Evolutionary conservation across 2,888 invertebrate genomes (phyloP), one percentile per base, ranked within the genome.

Genomic region (Noctua pronuba): DNA sequence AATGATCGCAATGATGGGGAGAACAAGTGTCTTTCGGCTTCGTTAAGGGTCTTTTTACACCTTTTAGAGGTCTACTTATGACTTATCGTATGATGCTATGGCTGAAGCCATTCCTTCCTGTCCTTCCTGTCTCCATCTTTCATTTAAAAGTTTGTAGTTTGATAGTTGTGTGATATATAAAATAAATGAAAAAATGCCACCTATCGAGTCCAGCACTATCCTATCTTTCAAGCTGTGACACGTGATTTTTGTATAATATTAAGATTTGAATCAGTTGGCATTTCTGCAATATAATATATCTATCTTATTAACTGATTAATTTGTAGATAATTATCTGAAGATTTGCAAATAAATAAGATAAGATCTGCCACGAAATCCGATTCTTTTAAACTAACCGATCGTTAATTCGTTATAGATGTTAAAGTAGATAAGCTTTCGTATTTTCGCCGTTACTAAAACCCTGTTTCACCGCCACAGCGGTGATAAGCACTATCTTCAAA

Each of bases 311-410:
- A 55, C n/a, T 13, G 5, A n/a, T 52, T 60, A 41, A 62, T 79
- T 38, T 60, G 31, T 31, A 46, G 13, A 76, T 38, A 76, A 24
- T 44, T 21, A 55, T 70, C 35, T 10, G 13, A 49, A 62, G n/a
- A 70, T 70, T 44, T 78, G 10, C 69, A 38, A 70, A 70, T 21
- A 70, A 44, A 52, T 44, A 16, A 52, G 79, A 64, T 55, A 70
- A 4, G 8, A 58, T 60, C 28, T 1, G 24, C 18, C 18, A 31
- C 3, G n/a, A 46, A 41, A 49, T 62, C 16, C 18, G 24, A 31
- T 58, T 52, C 38, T 38, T 60, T 78, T 70, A 16, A 55, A 21
- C 5, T 55, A 10, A 31, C 38, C 46, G 71, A 46, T 64, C 38
- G 46, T 64, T 35, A 46, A 41, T 65, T 49, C n/a, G 38, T 46